Percentiles rank a stretch among this genome's conserved stretches.
These are phyloP conservation scores for Trichomycterus rosablanca DNA, from an alignment of 2,113 vertebrate species.

Conservation along the genomic window DNA sequence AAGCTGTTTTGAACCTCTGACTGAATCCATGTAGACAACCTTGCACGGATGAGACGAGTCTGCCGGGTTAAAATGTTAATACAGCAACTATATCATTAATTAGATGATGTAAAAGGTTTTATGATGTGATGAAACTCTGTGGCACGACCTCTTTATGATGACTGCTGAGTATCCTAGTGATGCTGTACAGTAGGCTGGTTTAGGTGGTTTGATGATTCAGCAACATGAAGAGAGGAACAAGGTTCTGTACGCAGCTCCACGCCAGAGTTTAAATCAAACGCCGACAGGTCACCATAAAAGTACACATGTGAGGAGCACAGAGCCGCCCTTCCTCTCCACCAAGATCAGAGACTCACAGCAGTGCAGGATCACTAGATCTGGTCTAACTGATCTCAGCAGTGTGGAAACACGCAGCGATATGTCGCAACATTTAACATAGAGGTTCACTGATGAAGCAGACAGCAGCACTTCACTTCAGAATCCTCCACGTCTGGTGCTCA, in stretches of 20 bases:
- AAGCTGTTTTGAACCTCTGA: too few relatives aligned
- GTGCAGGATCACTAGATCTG: neutral
- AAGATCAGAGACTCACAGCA: neutral
- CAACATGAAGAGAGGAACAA: neutral
- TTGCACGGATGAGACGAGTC: too few relatives aligned
- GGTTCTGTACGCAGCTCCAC: neutral
- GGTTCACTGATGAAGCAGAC: too few relatives aligned
- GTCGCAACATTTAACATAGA: neutral
- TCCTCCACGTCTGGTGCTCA: constrained; percentile 18
- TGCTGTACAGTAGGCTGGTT: too few relatives aligned
- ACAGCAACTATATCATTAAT: too few relatives aligned
- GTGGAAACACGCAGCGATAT: neutral
- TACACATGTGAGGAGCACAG: neutral
- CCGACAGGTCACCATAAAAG: constrained; percentile 4
- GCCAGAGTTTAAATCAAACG: constrained; percentile 26
- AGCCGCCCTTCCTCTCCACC: neutral
- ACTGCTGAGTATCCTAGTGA: too few relatives aligned
- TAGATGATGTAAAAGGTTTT: too few relatives aligned
- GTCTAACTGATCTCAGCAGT: neutral
- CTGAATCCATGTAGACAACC: too few relatives aligned
- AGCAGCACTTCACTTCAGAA: neutral
- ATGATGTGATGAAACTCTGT: too few relatives aligned
- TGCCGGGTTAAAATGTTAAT: too few relatives aligned
- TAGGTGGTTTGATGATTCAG: too few relatives aligned
- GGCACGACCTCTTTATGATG: too few relatives aligned